Evolutionary conservation across 2,888 invertebrate genomes (phyloP).

Genomic region (Cancer borealis): DNA sequence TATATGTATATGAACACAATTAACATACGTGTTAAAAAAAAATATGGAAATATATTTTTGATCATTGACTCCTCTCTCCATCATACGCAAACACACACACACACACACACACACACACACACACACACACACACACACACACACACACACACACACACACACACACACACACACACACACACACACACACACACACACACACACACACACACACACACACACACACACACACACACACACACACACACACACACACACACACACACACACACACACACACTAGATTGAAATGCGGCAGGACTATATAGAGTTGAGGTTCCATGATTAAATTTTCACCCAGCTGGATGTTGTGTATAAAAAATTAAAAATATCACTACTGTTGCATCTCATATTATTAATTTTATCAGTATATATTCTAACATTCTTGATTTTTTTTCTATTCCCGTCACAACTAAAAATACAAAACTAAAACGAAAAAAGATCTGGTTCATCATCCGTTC

Average conservation of each 20-base stretch:
- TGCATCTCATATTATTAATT: background rate
- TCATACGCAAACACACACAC: background rate
- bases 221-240: conserved; percentile 32
- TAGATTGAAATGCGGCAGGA: background rate
- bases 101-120: conserved; percentile 32
- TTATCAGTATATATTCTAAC: background rate
- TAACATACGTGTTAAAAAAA: background rate
- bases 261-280: conserved; percentile 20
- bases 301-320: background rate
- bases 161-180: conserved; percentile 20
- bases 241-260: conserved; percentile 32
- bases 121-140: conserved; percentile 32
- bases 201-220: conserved; percentile 32
- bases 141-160: conserved; percentile 32
- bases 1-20: background rate
- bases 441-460: background rate
- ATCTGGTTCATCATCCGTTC: background rate
- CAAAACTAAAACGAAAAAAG: background rate
- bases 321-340: conserved; percentile 1
- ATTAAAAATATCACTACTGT: background rate
- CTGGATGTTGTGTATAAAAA: background rate
- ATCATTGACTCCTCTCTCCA: background rate
- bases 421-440: background rate
- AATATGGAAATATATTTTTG: conserved; percentile 1
- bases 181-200: conserved; percentile 32